phyloP scores from a whole-genome alignment of 2,797 vertebrate species.

The Psittacula derbiana region DNA sequence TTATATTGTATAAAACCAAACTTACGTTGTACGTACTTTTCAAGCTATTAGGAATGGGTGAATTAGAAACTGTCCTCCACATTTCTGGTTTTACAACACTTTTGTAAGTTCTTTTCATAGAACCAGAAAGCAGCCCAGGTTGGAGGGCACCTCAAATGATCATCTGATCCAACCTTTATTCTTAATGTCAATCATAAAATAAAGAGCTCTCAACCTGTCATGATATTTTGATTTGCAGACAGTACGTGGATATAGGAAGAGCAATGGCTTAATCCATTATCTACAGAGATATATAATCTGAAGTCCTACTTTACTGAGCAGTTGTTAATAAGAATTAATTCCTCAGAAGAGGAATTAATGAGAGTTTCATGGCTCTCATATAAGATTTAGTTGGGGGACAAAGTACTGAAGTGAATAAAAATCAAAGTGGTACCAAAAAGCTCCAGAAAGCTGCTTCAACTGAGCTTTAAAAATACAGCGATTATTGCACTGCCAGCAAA shows the following conservation, averaged over 20 bases:
- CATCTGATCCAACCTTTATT: not conserved
- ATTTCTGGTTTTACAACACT: not conserved
- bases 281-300: not conserved
- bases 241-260: fast-evolving
- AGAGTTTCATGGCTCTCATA: not conserved
- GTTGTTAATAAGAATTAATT: not conserved
- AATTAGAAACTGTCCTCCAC: not conserved
- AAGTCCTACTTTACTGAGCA: not conserved
- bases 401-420: not conserved
- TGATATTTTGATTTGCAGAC: not conserved
- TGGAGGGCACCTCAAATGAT: not conserved
- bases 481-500: not conserved
- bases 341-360: not conserved
- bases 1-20: not conserved
- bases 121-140: not conserved
- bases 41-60: not conserved
- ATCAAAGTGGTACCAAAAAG: not conserved
- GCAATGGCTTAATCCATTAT: not conserved
- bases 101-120: not conserved
- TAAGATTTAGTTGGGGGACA: not conserved
- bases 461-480: not conserved
- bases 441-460: not conserved
- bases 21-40: not conserved
- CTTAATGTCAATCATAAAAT: not conserved
- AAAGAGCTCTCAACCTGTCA: not conserved